Evolutionary conservation across 2,888 invertebrate genomes (phyloP).

Genomic region (Andrena bicolor): DNA sequence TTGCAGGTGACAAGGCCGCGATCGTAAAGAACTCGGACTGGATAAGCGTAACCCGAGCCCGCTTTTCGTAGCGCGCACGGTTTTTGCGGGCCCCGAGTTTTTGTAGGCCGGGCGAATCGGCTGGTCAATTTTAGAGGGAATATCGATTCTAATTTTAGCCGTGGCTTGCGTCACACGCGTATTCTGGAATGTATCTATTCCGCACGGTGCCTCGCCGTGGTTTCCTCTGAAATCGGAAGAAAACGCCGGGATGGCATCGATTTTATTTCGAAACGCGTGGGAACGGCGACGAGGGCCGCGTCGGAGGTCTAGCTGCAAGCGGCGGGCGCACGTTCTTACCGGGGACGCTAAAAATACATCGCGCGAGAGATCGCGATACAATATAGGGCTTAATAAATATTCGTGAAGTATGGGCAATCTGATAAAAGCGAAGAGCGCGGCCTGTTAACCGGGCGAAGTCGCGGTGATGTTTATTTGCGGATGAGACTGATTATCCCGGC

Average conservation of each 20-base stretch:
- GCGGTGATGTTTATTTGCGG: conserved; percentile 5
- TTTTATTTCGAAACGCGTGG: conserved; percentile 27
- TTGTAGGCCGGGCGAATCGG: conserved; percentile 41
- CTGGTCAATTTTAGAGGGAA: conserved; percentile 67
- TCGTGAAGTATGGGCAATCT: not conserved
- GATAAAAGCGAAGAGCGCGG: not conserved
- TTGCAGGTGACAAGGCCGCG: not conserved
- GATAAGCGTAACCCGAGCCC: conserved; percentile 26
- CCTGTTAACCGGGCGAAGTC: not conserved
- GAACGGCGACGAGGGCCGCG: not conserved
- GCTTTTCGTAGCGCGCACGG: not conserved
- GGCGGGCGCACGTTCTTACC: not conserved
- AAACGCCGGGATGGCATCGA: not conserved
- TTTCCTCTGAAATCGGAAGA: conserved; percentile 27
- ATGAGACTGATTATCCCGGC: not conserved
- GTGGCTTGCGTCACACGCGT: conserved; percentile 55
- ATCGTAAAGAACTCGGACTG: not conserved
- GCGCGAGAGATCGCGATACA: conserved; percentile 1
- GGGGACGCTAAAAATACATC: conserved; percentile 34
- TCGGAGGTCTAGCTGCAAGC: not conserved
- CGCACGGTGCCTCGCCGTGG: not conserved
- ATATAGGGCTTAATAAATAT: not conserved
- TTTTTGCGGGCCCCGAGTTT: conserved; percentile 21
- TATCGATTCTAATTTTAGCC: conserved; percentile 70
- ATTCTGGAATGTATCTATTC: conserved; percentile 49